Percentiles rank a stretch among this genome's conserved stretches.
These are phyloP conservation scores for Marmota flaviventris DNA, from an alignment of 2,113 vertebrate species.

Conservation along the genomic window DNA sequence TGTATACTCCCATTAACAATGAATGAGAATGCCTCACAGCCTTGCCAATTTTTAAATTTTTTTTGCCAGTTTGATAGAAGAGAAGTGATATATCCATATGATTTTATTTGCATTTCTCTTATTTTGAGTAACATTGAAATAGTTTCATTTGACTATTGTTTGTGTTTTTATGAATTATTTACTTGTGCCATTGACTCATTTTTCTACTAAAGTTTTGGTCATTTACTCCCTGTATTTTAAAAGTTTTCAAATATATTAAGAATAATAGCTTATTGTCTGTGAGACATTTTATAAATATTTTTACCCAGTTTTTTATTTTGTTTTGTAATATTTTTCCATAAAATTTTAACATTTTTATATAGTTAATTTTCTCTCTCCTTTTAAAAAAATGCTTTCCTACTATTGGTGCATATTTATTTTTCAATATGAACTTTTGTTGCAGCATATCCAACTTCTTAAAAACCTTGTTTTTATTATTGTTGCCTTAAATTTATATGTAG, in stretches of 20 bases:
- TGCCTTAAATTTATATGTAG: not conserved
- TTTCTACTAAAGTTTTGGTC: not conserved
- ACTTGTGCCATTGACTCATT: not conserved
- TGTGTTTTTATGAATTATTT: not conserved
- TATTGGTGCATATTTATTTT: not conserved
- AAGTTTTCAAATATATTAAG: slow-evolving; percentile 17
- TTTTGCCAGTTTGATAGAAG: slow-evolving; percentile 7
- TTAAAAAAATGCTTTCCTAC: not conserved
- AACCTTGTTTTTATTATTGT: not conserved
- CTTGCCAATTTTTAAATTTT: not conserved
- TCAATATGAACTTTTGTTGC: not conserved
- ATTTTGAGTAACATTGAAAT: slow-evolving; percentile 41
- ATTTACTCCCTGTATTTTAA: not conserved
- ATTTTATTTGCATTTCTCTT: slow-evolving; percentile 60
- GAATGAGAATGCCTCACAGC: not conserved
- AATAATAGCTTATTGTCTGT: slow-evolving; percentile 8
- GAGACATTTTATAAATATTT: not conserved
- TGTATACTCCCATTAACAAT: not conserved
- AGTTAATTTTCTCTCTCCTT: not conserved
- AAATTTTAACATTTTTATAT: not conserved
- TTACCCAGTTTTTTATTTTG: not conserved
- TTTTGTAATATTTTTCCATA: not conserved
- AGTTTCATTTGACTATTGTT: not conserved
- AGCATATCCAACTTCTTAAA: not conserved
- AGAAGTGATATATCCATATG: not conserved